Evolutionary conservation across 2,797 vertebrate genomes (phyloP), one percentile per base, ranked within the genome.

Genomic region (Protonibea diacanthus): DNA sequence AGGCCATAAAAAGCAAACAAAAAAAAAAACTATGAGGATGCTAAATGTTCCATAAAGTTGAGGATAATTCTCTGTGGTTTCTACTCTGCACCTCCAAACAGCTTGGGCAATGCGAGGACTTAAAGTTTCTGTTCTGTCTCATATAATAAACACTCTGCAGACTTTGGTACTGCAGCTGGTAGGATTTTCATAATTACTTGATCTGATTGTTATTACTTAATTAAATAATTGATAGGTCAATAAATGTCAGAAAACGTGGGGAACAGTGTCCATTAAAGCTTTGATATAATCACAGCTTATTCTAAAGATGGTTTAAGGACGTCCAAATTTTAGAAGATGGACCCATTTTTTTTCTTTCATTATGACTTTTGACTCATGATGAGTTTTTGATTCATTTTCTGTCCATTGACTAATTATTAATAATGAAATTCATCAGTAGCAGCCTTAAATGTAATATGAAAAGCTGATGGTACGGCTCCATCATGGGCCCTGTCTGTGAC

Each of bases 401-500:
- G 14, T 38, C 8, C 7, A 61, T 10, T 14, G 15, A 17, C 55
- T 17, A 56, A 45, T 27, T 25, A 6, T n/a, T 21, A 5, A 49
- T 59, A 12, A 45, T 53, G n/a, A 61, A 21, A 18, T 25, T 62
- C 23, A 44, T 47, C 5, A 68, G 14, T 7, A 56, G 17, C 12
- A 64, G 8, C 18, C 42, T n/a, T 33, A 52, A 23, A 45, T 10
- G 25, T 25, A 13, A 42, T 17, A 53, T 62, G 58, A 48, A 71
- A 7, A 53, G 42, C 52, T 80, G 68, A 78, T 42, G 38, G 25
- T 33, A 33, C 9, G 60, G 52, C 68, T 76, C 65, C 65, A 53
- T 64, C 21, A 44, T 44, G 60, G 48, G 6, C 42, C 18, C 47
- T 12, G 55, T 78, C 78, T 74, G 78, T 84, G 78, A 83, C 55